phyloP scores from a whole-genome alignment of 2,113 vertebrate genomes.

The Xerus inauris region DNA sequence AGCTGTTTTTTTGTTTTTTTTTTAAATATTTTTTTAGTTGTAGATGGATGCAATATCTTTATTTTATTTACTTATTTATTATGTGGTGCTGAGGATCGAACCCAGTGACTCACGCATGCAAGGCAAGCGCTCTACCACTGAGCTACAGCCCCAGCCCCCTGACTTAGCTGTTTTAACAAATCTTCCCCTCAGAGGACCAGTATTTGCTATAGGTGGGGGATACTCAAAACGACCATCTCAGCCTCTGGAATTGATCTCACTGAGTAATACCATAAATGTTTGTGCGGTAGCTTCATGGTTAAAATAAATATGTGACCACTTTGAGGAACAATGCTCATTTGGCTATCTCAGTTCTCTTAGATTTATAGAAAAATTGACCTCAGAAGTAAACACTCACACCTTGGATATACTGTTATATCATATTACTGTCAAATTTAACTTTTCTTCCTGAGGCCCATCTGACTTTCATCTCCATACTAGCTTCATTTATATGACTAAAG shows the following conservation, averaged over 20 bases:
- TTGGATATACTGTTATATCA: neutral
- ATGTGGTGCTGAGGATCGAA: no score
- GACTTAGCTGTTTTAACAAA: slow-evolving; percentile 42
- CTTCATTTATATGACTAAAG: neutral
- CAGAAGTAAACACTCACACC: neutral
- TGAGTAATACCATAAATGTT: slow-evolving; percentile 34
- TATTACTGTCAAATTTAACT: neutral
- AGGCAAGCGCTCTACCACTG: no score
- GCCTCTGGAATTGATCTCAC: neutral
- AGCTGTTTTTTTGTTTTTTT: no score
- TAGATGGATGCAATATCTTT: no score
- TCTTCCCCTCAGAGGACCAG: neutral
- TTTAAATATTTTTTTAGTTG: no score
- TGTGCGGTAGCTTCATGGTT: slow-evolving; percentile 1
- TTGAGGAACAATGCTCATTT: slow-evolving; percentile 44
- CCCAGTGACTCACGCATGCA: no score
- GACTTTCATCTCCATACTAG: neutral
- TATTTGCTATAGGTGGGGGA: neutral
- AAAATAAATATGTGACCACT: neutral
- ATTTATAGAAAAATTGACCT: slow-evolving; percentile 22
- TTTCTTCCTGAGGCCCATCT: neutral
- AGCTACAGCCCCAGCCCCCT: no score
- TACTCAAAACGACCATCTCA: neutral
- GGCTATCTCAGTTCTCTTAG: neutral
- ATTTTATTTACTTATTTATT: no score